Conservation (phyloP, 1,140 invertebrate species). For the Hypothenemus hampei region DNA sequence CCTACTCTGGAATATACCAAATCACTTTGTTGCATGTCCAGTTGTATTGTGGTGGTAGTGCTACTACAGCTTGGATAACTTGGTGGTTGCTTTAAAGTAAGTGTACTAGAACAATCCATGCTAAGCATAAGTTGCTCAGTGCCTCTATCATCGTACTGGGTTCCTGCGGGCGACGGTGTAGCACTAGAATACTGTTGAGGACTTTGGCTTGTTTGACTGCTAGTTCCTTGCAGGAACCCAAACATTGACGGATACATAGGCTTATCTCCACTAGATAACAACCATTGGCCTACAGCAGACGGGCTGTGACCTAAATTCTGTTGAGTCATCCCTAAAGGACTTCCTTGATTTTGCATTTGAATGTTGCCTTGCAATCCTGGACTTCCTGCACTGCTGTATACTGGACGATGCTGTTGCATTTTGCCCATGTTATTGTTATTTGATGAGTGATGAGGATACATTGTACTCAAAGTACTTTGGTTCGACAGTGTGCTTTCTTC, state of each 20-base stretch:
- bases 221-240: conserved; percentile 44
- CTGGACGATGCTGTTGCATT: conserved; percentile 43
- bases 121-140: conserved; percentile 57
- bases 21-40: conserved; percentile 45
- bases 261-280: conserved; percentile 51
- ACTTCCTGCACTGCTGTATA: conserved; percentile 39
- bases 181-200: conserved; percentile 47
- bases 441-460: conserved; percentile 51
- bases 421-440: conserved; percentile 47
- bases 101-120: conserved; percentile 51
- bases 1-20: conserved; percentile 45
- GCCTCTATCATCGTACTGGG: conserved; percentile 51
- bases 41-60: conserved; percentile 35
- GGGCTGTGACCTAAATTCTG: conserved; percentile 42
- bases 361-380: conserved; percentile 35
- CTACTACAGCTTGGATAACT: conserved; percentile 47
- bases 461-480: conserved; percentile 57
- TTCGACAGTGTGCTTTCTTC: conserved; percentile 61
- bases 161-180: conserved; percentile 53
- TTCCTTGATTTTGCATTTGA: conserved; percentile 34
- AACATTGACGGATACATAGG: conserved; percentile 53
- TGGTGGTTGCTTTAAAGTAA: conserved; percentile 48
- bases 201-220: conserved; percentile 42
- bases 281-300: conserved; percentile 46
- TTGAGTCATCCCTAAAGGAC: conserved; percentile 35